phyloP scores from a whole-genome alignment of 1,140 invertebrate species.

The Heliconius hermathena region DNA sequence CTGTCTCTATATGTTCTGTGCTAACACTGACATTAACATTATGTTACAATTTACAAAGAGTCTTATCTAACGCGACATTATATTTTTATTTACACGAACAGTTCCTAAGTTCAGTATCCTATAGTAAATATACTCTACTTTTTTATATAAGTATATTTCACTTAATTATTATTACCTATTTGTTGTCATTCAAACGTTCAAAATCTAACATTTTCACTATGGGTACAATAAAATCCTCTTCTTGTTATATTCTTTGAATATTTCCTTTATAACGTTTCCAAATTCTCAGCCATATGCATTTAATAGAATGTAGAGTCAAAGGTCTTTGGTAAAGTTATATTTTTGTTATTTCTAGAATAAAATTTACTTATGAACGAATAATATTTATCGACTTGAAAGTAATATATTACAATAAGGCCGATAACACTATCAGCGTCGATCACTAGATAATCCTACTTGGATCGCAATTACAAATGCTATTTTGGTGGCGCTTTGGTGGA shows the following conservation, averaged over 20 bases:
- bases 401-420: slow-evolving; percentile 28
- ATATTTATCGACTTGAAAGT: slow-evolving; percentile 24
- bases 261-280: not conserved
- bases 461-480: slow-evolving; percentile 20
- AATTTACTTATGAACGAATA: slow-evolving; percentile 6
- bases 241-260: not conserved
- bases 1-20: not conserved
- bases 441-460: slow-evolving; percentile 20
- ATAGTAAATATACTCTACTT: not conserved
- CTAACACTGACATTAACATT: not conserved
- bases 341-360: slow-evolving; percentile 8
- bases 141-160: not conserved
- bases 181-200: too few species aligned
- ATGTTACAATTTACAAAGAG: slow-evolving; percentile 9
- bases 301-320: not conserved
- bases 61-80: not conserved
- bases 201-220: not conserved
- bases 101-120: not conserved
- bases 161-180: too few species aligned
- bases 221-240: not conserved
- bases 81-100: slow-evolving; percentile 15
- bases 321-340: not conserved
- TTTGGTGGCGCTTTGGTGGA: slow-evolving; percentile 26
- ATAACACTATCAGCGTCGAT: slow-evolving; percentile 32
- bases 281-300: not conserved